Base-by-base conservation (phyloP, 2,888 invertebrate species). In the Eubasilissa splendida region DNA sequence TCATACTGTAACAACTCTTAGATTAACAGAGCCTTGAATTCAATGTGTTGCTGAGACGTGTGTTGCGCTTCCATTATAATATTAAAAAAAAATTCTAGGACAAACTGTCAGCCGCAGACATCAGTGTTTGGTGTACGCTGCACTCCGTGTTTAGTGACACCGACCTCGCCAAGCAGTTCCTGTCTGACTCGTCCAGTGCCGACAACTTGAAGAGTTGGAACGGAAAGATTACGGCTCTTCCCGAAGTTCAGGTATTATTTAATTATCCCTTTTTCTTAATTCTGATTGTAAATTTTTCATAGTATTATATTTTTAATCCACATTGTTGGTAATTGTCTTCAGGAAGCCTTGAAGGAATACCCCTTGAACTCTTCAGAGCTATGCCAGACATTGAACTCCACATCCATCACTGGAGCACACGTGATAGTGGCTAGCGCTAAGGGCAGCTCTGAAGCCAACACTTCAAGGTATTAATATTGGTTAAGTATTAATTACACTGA, bases 101-200 rank as follows among this genome's bases (percentile, higher is more conserved):
- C 80, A 90, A 91, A 83, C 80, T 95, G 50, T 92, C 93, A 31
- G 89, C 93, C 4, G 94, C 93, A 0, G 96, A 96, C 87, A 88
- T 95, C 77, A 91, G 93, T 4, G 89, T 96, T 82, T 96, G 95
- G 95, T 92, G 93, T 63, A 92, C 94, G 0, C 85, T 96, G 4
- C 95, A 94, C 86, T 95, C 94, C 0, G 85, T 95, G 0, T 87
- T 90, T 81, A 88, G 89, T 84, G 93, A 92, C 84, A 90, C 90
- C n/a, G 92, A 92, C 63, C 87, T 93, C 10, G 89, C 87, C 71
- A 87, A 89, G 65, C 91, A 92, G 82, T 93, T 93, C 82, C 87
- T 93, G 33, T 87, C 88, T 0, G 90, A 92, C 53, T 91, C 90
- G 80, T 86, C 87, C 31, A 50, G 33, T 65, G 54, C 63, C 10